Percentiles rank a stretch among this genome's conserved stretches.
These are phyloP conservation scores for Elmis aenea DNA, from an alignment of 2,888 invertebrate genomes.

Conservation along the genomic window DNA sequence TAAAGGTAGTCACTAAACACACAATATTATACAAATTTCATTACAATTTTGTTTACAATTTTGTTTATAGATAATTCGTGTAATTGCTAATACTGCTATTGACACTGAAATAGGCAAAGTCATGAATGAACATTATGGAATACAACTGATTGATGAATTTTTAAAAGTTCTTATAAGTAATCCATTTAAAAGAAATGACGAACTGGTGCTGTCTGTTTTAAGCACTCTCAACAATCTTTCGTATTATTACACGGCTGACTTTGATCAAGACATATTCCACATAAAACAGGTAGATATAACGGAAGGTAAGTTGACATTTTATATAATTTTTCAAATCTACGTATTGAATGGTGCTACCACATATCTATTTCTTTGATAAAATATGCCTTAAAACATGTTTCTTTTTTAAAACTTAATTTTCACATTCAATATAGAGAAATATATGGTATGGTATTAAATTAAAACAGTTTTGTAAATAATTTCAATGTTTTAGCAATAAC, in stretches of 20 bases:
- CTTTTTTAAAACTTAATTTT: too few species aligned
- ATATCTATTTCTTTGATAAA: too few species aligned
- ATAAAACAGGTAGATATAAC: constrained; percentile 49
- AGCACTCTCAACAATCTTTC: constrained; percentile 83
- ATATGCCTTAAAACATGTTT: too few species aligned
- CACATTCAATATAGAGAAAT: constrained; percentile 4
- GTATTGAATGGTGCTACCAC: too few species aligned
- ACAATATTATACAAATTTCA: background rate
- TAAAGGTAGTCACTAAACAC: constrained; percentile 52
- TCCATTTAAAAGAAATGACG: constrained; percentile 57
- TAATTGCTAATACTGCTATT: constrained; percentile 81
- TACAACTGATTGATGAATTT: constrained; percentile 43
- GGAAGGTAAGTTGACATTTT: constrained; percentile 47
- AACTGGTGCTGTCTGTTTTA: constrained; percentile 70
- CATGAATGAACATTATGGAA: constrained; percentile 49
- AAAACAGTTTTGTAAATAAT: constrained; percentile 20
- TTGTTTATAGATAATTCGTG: constrained; percentile 61
- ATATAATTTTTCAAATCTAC: too few species aligned
- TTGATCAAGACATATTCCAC: constrained; percentile 46
- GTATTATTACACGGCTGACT: constrained; percentile 58
- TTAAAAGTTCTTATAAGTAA: constrained; percentile 47
- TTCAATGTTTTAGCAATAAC: constrained; percentile 47
- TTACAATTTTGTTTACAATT: constrained; percentile 7
- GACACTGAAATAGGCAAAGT: constrained; percentile 69
- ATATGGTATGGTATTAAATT: background rate